Percentiles rank a stretch among this genome's conserved stretches.
These are phyloP conservation scores for Clinocottus analis DNA, from an alignment of 2,113 vertebrate species.

Conservation along the genomic window DNA sequence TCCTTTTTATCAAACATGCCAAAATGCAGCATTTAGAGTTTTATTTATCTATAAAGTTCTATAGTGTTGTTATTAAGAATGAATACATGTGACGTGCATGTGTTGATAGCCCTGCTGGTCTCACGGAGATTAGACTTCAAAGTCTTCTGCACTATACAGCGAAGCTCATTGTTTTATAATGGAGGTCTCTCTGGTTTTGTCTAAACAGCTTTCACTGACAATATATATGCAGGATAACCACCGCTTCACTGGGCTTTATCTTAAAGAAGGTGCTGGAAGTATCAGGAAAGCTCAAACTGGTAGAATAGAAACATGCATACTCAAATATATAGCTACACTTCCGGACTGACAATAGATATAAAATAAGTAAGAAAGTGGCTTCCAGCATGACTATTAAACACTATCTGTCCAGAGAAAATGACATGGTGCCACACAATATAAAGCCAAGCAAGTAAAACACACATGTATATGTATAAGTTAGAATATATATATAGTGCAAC, in stretches of 20 bases:
- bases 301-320: neutral
- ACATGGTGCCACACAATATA: slow-evolving; percentile 1
- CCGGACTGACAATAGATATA: neutral
- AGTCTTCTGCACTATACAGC: slow-evolving; percentile 14
- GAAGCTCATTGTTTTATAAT: slow-evolving; percentile 13
- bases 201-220: neutral
- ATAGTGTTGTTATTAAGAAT: neutral
- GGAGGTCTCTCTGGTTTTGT: neutral
- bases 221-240: neutral
- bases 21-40: neutral
- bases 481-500: neutral
- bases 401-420: neutral
- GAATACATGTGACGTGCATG: neutral
- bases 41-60: neutral
- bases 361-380: neutral
- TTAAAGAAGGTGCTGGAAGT: neutral
- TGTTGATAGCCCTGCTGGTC: neutral
- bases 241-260: neutral
- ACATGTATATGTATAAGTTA: neutral
- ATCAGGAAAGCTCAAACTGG: neutral
- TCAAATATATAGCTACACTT: neutral
- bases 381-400: neutral
- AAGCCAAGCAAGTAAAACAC: neutral
- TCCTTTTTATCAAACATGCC: neutral
- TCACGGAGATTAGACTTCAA: neutral